phyloP scores from a whole-genome alignment of 2,888 invertebrate species.

The Resseliella maxima region DNA sequence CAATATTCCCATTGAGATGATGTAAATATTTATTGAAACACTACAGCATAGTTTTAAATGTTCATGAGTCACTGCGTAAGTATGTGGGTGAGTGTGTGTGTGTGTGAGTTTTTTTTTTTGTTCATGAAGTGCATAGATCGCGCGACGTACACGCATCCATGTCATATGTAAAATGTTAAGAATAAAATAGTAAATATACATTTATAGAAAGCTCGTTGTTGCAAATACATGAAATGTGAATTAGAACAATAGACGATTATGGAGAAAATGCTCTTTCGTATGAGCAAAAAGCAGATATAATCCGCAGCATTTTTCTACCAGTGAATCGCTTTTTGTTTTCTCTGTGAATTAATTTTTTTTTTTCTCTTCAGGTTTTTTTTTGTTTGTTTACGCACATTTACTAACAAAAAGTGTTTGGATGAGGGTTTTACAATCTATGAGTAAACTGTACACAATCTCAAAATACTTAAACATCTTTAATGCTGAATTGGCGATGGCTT shows the following conservation, averaged over 20 bases:
- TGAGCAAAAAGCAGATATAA: background rate
- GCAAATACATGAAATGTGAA: constrained; percentile 51
- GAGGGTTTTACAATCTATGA: constrained; percentile 5
- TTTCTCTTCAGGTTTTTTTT: background rate
- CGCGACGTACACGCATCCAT: background rate
- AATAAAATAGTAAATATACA: constrained; percentile 49
- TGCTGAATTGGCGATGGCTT: background rate
- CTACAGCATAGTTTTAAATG: constrained; percentile 42
- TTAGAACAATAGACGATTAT: constrained; percentile 30
- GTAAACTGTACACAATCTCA: constrained; percentile 48
- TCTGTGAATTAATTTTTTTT: background rate
- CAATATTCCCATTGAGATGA: constrained; percentile 11
- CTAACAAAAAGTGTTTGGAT: background rate
- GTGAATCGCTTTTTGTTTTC: background rate
- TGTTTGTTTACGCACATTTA: constrained; percentile 20
- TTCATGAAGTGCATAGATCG: background rate
- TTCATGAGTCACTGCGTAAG: background rate
- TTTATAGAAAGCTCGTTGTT: constrained; percentile 55
- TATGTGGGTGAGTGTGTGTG: background rate
- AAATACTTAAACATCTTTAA: background rate
- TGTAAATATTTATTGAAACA: constrained; percentile 45
- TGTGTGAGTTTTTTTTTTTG: too few relatives aligned
- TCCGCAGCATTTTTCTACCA: background rate
- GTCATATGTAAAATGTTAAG: constrained; percentile 43
- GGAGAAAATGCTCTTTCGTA: background rate